These are phyloP conservation scores for Gorsachius goisagi DNA, from an alignment of 2,113 vertebrate species.

Conservation along the genomic window DNA sequence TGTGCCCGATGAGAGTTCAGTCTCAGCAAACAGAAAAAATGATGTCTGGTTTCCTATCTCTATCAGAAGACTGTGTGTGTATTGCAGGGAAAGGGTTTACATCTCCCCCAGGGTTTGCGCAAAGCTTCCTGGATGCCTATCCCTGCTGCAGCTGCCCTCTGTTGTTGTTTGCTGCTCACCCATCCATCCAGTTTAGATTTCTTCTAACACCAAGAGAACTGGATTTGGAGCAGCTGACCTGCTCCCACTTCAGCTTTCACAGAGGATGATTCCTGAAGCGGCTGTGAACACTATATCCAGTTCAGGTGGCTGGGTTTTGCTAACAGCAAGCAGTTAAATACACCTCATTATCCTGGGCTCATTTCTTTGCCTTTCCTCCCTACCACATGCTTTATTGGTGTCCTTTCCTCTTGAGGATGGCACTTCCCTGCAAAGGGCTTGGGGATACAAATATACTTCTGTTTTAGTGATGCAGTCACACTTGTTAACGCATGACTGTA, in stretches of 20 bases:
- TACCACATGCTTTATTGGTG: background rate
- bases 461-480: constrained; percentile 8
- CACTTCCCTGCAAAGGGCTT: background rate
- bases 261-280: background rate
- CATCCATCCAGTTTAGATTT: background rate
- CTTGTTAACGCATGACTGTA: constrained; percentile 38
- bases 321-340: background rate
- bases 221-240: constrained; percentile 6
- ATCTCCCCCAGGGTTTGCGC: background rate
- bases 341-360: background rate
- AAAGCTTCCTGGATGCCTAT: background rate
- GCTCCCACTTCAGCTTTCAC: background rate
- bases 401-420: background rate
- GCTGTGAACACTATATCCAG: background rate
- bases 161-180: background rate
- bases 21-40: background rate
- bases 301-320: background rate
- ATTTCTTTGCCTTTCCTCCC: background rate
- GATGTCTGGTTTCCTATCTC: background rate
- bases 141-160: background rate
- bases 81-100: background rate
- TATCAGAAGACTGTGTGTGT: background rate
- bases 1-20: background rate
- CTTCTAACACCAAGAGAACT: background rate
- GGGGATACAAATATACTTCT: background rate